These are phyloP conservation scores for Diabrotica balteata DNA, from an alignment of 2,888 invertebrate species.

Conservation along the genomic window DNA sequence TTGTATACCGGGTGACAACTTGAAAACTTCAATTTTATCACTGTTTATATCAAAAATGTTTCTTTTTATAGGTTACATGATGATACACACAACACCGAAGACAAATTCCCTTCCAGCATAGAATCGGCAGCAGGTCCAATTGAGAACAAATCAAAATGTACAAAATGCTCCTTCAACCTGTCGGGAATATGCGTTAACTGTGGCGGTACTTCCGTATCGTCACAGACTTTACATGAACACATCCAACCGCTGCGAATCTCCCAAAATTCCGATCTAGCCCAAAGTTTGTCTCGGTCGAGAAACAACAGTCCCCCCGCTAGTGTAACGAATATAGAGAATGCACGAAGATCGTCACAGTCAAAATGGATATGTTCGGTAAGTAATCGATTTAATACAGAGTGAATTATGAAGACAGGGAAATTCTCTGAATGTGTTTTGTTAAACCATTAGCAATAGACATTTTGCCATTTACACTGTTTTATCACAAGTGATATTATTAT, in stretches of 20 bases:
- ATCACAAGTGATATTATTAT: too few species aligned
- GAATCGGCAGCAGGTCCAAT: conserved; percentile 45
- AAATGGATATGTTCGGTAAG: conserved; percentile 66
- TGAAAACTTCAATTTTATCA: too few species aligned
- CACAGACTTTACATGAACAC: conserved; percentile 66
- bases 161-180: conserved; percentile 39
- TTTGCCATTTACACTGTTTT: too few species aligned
- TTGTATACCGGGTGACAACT: too few species aligned
- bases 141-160: conserved; percentile 41
- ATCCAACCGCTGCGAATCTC: conserved; percentile 65
- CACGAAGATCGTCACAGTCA: conserved; percentile 54
- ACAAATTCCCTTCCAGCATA: conserved; percentile 34
- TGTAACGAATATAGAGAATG: conserved; percentile 57
- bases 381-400: conserved; percentile 4
- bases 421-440: too few species aligned
- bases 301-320: conserved; percentile 59
- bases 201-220: conserved; percentile 44
- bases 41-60: not conserved
- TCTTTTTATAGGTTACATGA: conserved; percentile 62
- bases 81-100: conserved; percentile 43
- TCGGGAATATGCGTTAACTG: conserved; percentile 42
- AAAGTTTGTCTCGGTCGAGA: conserved; percentile 55
- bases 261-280: conserved; percentile 58
- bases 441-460: too few species aligned
- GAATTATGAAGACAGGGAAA: too few species aligned